phyloP scores from a whole-genome alignment of 2,888 invertebrate genomes.

The Drosophila acutilabella region DNA sequence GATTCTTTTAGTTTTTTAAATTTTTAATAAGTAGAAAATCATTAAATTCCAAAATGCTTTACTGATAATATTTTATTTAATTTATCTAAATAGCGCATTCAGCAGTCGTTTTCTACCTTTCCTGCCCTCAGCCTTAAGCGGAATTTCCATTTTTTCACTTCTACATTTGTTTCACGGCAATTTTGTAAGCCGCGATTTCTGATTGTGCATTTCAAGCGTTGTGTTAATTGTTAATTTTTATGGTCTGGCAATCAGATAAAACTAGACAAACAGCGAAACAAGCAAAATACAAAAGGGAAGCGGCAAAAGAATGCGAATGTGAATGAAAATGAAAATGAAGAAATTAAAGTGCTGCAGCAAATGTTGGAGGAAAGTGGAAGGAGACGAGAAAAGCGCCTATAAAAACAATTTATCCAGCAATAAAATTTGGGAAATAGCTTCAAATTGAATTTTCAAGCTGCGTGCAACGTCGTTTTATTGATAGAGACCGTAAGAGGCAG shows the following conservation, averaged over 20 bases:
- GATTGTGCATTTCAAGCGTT: conserved; percentile 68
- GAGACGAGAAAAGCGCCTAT: conserved; percentile 56
- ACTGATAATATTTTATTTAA: too few relatives aligned
- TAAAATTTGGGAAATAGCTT: conserved; percentile 74
- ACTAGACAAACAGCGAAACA: conserved; percentile 15
- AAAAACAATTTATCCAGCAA: conserved; percentile 82
- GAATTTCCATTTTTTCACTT: conserved; percentile 31
- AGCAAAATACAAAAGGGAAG: conserved; percentile 2
- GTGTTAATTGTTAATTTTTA: conserved; percentile 83
- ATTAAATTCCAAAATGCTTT: too few relatives aligned
- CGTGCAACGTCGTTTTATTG: conserved; percentile 61
- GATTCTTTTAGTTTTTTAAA: too few relatives aligned
- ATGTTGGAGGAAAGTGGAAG: conserved; percentile 4
- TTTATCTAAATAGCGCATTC: conserved; percentile 3
- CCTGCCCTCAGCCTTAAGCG: neutral
- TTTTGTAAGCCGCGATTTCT: conserved; percentile 80
- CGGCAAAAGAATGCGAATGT: conserved; percentile 1
- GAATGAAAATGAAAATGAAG: conserved; percentile 56
- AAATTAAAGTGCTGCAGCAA: conserved; percentile 64
- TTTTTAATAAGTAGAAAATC: too few relatives aligned
- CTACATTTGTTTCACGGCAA: conserved; percentile 55
- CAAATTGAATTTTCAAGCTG: conserved; percentile 70
- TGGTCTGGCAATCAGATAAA: conserved; percentile 78
- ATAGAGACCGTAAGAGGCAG: conserved; percentile 33
- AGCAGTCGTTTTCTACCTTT: neutral